phyloP scores from a whole-genome alignment of 2,113 vertebrate genomes.

The Heterochromis multidens region DNA sequence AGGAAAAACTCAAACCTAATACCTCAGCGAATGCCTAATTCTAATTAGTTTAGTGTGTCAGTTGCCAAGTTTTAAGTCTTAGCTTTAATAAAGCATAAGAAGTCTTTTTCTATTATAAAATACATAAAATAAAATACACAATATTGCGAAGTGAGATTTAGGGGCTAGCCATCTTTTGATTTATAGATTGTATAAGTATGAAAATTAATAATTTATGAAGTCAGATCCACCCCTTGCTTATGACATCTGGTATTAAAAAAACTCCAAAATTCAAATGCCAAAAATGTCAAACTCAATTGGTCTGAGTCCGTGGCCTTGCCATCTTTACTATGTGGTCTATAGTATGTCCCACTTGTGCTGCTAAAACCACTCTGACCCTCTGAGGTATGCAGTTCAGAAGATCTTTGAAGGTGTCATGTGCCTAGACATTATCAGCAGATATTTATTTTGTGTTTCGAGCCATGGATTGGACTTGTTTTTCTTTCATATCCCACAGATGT shows the following conservation, averaged over 20 bases:
- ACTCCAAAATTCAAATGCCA: no score
- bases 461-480: background rate
- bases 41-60: fast-evolving
- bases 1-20: background rate
- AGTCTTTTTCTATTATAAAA: background rate
- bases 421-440: fast-evolving
- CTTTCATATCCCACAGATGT: background rate
- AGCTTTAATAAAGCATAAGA: background rate
- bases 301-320: fast-evolving
- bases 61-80: background rate
- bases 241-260: no score
- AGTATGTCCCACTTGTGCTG: background rate
- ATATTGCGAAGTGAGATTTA: background rate
- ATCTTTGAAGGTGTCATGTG: fast-evolving
- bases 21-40: background rate
- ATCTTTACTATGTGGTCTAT: background rate
- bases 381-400: fast-evolving
- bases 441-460: fast-evolving
- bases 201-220: no score
- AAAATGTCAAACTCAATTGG: fast-evolving
- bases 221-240: no score
- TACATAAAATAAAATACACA: background rate
- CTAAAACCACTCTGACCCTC: background rate
- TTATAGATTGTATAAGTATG: background rate
- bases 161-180: background rate